These are phyloP conservation scores for Python bivittatus DNA, from an alignment of 2,113 vertebrate species.

Conservation along the genomic window DNA sequence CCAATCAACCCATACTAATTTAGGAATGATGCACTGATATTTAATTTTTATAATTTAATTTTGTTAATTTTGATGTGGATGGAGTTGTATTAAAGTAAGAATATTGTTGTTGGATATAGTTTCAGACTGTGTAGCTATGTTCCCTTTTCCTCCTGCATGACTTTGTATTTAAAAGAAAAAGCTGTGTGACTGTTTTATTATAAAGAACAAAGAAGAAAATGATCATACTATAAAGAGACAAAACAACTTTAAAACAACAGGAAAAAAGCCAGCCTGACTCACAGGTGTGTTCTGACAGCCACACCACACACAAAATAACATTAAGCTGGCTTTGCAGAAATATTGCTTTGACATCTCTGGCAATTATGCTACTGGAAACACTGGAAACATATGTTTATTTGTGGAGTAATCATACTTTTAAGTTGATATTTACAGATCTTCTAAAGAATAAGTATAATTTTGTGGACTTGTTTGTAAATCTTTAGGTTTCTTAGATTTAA, in stretches of 20 bases:
- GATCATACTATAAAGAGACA: slow-evolving; percentile 27
- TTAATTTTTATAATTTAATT: neutral
- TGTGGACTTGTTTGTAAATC: neutral
- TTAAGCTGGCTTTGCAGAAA: neutral
- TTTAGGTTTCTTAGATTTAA: neutral
- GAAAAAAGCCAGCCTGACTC: neutral
- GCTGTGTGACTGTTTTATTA: slow-evolving; percentile 27
- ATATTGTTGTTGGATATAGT: neutral
- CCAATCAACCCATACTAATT: slow-evolving; percentile 1
- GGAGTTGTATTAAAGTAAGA: neutral
- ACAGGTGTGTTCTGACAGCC: neutral
- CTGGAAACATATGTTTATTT: neutral
- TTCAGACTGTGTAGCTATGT: slow-evolving; percentile 26
- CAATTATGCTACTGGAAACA: neutral
- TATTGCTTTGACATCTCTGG: neutral
- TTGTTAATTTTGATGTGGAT: neutral
- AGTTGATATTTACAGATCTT: slow-evolving; percentile 14
- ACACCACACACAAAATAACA: neutral
- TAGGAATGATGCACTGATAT: neutral
- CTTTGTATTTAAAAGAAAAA: slow-evolving; percentile 1
- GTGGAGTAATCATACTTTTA: neutral
- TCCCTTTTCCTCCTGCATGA: slow-evolving; percentile 13
- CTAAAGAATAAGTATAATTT: slow-evolving; percentile 19
- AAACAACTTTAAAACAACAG: neutral
- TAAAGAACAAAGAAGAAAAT: slow-evolving; percentile 31